phyloP scores from a whole-genome alignment of 2,113 vertebrate species.

The Anolis sagrei region DNA sequence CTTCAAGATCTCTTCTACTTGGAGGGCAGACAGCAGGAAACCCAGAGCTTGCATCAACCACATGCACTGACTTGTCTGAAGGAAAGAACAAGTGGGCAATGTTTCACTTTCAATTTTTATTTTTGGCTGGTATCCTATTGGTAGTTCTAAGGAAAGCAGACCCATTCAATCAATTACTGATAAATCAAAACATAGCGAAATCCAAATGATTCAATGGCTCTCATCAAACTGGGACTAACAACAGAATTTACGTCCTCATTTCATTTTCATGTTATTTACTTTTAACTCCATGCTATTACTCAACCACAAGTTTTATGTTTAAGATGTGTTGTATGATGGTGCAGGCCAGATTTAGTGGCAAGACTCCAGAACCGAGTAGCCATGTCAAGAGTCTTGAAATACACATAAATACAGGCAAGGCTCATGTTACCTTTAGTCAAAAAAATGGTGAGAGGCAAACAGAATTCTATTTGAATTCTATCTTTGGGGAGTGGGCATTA shows the following conservation, averaged over 20 bases:
- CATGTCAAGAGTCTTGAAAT: not conserved
- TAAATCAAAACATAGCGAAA: no score
- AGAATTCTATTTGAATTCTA: not conserved
- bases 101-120: not conserved
- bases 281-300: not conserved
- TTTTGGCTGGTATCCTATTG: no score
- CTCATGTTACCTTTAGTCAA: not conserved
- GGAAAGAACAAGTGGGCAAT: slow-evolving; percentile 53
- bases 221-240: no score
- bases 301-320: not conserved
- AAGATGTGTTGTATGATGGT: not conserved
- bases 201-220: no score
- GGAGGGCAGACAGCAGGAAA: slow-evolving; percentile 95
- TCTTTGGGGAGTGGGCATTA: not conserved
- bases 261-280: not conserved
- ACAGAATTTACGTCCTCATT: not conserved
- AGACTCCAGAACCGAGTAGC: not conserved
- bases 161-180: not conserved
- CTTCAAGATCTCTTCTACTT: slow-evolving; percentile 96
- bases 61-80: slow-evolving; percentile 98
- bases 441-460: not conserved
- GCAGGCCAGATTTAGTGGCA: not conserved
- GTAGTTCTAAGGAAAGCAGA: not conserved
- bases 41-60: slow-evolving; percentile 99
- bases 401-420: not conserved